Percentiles rank a stretch among this genome's conserved stretches.
Evolutionary conservation across 2,888 invertebrate genomes (phyloP).

Genomic region (Trachelus iudaicus): DNA sequence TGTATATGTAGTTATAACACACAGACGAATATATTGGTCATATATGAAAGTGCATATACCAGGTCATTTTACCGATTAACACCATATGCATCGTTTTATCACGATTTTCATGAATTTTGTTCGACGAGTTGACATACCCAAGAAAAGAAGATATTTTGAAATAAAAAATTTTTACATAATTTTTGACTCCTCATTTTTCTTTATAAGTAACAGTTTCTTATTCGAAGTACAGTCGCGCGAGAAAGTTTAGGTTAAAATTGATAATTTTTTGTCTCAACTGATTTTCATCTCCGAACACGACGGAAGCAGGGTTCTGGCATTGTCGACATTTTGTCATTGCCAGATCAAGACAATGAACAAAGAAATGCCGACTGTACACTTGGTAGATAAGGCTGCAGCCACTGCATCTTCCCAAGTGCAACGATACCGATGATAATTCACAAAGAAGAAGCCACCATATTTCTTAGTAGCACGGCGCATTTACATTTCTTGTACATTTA

Average conservation of each 20-base stretch:
- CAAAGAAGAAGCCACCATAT: background rate
- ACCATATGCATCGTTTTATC: background rate
- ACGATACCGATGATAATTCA: background rate
- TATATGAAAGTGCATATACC: background rate
- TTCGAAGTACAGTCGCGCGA: background rate
- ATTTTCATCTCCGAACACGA: background rate
- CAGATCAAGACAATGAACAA: background rate
- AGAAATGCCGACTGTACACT: background rate
- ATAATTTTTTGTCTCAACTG: background rate
- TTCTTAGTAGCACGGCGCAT: background rate
- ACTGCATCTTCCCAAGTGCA: background rate
- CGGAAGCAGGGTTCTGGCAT: background rate
- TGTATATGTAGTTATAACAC: background rate
- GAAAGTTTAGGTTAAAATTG: background rate
- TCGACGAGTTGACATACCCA: background rate
- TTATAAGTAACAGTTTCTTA: too few species aligned
- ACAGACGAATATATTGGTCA: background rate
- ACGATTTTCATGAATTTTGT: background rate
- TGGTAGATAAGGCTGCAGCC: background rate
- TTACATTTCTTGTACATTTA: background rate
- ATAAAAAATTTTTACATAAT: too few species aligned
- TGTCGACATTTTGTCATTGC: background rate
- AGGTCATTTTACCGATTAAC: background rate
- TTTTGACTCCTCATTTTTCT: background rate
- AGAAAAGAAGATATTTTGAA: background rate